phyloP scores from a whole-genome alignment of 2,797 vertebrate genomes.

The Falco cherrug region DNA sequence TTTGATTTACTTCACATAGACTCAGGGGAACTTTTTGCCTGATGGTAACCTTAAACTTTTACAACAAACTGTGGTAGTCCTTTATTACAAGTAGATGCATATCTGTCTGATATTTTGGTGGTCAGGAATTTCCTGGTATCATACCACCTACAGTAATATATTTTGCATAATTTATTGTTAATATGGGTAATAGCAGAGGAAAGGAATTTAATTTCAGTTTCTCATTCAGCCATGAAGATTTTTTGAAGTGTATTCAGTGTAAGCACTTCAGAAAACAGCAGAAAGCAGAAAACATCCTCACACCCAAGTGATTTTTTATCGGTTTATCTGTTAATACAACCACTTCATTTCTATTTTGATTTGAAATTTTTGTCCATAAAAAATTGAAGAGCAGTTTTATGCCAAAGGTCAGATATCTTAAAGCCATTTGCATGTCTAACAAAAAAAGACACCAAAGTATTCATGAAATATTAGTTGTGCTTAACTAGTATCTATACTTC shows the following conservation, averaged over 20 bases:
- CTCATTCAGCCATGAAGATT: not conserved
- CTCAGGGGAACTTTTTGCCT: conserved; percentile 42
- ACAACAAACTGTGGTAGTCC: conserved; percentile 15
- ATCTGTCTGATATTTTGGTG: conserved; percentile 26
- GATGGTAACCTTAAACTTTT: conserved; percentile 49
- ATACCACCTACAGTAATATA: not conserved
- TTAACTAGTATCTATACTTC: not conserved
- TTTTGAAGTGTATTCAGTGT: not conserved
- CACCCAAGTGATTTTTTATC: not conserved
- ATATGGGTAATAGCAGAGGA: not conserved
- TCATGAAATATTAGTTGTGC: accelerated
- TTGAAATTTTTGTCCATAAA: not conserved
- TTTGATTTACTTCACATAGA: conserved; percentile 52
- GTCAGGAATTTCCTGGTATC: conserved; percentile 35
- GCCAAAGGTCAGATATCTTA: not conserved
- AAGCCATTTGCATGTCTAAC: not conserved
- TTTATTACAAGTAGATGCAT: not conserved
- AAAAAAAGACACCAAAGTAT: not conserved
- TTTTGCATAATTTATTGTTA: not conserved
- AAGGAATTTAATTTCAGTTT: not conserved
- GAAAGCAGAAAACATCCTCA: not conserved
- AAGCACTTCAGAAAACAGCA: not conserved
- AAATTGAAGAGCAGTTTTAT: not conserved
- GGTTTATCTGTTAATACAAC: not conserved
- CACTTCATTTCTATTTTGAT: not conserved